Evolutionary conservation across 1,140 invertebrate species (phyloP).

Genomic region (Frieseomelitta varia): DNA sequence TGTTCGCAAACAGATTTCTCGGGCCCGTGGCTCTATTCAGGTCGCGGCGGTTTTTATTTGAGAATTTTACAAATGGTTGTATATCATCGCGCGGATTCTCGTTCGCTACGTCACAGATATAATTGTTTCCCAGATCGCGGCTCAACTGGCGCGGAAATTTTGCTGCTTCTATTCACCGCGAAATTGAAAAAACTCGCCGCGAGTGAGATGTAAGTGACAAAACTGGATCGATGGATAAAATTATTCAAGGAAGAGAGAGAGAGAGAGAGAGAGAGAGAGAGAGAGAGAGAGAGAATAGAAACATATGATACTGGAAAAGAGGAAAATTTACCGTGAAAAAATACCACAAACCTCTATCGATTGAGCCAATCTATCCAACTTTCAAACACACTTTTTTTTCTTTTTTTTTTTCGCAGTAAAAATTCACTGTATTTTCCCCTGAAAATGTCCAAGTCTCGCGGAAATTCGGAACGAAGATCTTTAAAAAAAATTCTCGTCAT

Average conservation of each 20-base stretch:
- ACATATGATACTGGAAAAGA: neutral
- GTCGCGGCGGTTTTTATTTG: constrained; percentile 29
- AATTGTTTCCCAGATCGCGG: constrained; percentile 26
- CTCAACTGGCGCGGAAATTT: constrained; percentile 8
- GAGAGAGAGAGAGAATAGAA: neutral
- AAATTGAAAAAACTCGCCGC: neutral
- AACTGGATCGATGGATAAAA: neutral
- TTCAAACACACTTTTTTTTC: neutral
- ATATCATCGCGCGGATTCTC: constrained; percentile 19
- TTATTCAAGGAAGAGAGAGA: neutral
- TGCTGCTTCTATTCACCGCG: neutral
- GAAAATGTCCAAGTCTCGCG: neutral
- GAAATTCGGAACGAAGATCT: neutral
- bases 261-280: neutral
- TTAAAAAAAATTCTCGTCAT: neutral
- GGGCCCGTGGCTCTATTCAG: constrained; percentile 17
- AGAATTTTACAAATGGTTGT: constrained; percentile 23
- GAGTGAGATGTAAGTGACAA: neutral
- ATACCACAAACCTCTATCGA: neutral
- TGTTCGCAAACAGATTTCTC: constrained; percentile 38
- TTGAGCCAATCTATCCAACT: neutral
- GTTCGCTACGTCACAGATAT: constrained; percentile 6
- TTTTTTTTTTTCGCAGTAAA: neutral
- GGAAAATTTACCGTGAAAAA: neutral
- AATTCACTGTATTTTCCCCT: neutral